Base-by-base conservation (phyloP, 2,888 invertebrate species). In the Parapristionchus giblindavisi region DNA sequence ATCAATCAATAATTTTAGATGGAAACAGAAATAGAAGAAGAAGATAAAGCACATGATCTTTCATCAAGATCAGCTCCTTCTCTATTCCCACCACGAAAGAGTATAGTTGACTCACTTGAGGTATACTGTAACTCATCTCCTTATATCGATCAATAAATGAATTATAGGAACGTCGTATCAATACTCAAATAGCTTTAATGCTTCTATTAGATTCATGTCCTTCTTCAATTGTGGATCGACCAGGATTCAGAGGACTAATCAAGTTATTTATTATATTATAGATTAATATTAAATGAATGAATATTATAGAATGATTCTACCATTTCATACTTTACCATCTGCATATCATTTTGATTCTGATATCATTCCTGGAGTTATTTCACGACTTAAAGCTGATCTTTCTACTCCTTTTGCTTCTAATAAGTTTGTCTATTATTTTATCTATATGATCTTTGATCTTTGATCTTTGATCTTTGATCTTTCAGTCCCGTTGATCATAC, bases 131-230 rank as follows among this genome's bases (percentile, higher is more conserved):
- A 48, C 48, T n/a, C 6, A 8, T 8, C 27, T 21, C 17, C 14
- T n/a, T n/a, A 8, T 56, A 11, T 24, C 11, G 24, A 21, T 56
- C 14, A 34, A 38, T 61, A 34, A 36, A 36, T 38, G 2, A 32
- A n/a, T 27, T 38, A 21, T 17, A 61, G 61, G 61, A 61, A 61
- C 61, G 61, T 61, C 61, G 61, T 27, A 61, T 61, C 61, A 61
- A 61, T n/a, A 43, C 81, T 70, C 77, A 83, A 79, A 80, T 83
- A 52, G 83, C 83, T 21, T 71, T 83, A 58, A 83, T 83, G 83
- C 79, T 83, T 38, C 76, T 82, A 8, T 78, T 83, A 52, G 83
- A 83, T 63, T 79, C 80, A 65, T 80, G 81, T n/a, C 80, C 80
- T 14, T 76, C 81, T n/a, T 77, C 78, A 17, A 52, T 83, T 27